Percentiles rank a stretch among this genome's conserved stretches.
Conservation (phyloP, 2,113 vertebrate genomes). For the Poecile atricapillus region DNA sequence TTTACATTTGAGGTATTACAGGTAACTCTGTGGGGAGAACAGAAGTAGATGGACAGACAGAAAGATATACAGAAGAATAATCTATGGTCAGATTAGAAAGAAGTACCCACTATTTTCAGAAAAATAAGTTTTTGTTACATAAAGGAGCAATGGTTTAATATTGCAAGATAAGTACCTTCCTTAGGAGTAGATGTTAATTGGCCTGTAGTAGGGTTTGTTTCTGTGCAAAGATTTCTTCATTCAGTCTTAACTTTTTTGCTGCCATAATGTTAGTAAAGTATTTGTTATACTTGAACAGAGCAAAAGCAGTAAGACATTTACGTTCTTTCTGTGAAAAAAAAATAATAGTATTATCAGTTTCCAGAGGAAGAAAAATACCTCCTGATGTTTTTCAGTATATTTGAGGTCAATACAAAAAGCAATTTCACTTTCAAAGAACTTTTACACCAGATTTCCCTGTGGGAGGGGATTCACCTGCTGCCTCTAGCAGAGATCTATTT, state of each 20-base stretch:
- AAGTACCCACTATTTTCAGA: neutral
- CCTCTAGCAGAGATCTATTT: neutral
- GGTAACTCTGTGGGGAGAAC: neutral
- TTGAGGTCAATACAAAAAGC: neutral
- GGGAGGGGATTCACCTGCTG: neutral
- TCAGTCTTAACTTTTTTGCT: neutral
- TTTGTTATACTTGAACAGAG: neutral
- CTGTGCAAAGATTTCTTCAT: neutral
- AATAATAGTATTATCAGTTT: neutral
- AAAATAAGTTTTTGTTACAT: neutral
- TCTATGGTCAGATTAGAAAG: neutral
- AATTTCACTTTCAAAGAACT: neutral
- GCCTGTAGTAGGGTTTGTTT: neutral
- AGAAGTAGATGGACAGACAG: neutral
- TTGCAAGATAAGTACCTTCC: neutral
- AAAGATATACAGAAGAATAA: neutral
- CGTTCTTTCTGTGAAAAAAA: neutral
- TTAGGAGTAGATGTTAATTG: neutral
- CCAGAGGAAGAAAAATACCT: neutral
- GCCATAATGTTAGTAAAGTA: neutral
- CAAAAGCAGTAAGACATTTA: neutral
- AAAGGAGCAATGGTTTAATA: neutral
- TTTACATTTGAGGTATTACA: neutral
- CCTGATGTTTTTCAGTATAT: neutral
- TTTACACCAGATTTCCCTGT: neutral